Percentiles rank a stretch among this genome's conserved stretches.
Evolutionary conservation across 2,888 invertebrate genomes (phyloP).

Genomic region (Acutogordius australiensis): DNA sequence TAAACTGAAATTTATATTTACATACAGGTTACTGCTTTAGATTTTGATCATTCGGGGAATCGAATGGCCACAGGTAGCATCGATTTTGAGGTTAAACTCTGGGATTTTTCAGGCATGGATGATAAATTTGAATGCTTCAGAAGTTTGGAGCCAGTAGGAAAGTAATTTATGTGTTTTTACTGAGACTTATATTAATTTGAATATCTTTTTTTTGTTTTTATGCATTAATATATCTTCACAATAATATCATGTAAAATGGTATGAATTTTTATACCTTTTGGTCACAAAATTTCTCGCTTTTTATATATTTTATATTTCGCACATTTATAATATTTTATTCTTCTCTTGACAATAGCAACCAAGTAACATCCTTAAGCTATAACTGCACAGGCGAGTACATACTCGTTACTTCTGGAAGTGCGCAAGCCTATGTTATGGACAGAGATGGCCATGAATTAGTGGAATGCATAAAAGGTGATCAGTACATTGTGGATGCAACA

Average conservation of each 20-base stretch:
- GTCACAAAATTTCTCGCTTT: neutral
- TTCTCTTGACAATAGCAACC: constrained; percentile 45
- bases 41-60: constrained; percentile 38
- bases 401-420: constrained; percentile 61
- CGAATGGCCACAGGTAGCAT: constrained; percentile 60
- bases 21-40: constrained; percentile 8
- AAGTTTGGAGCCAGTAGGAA: constrained; percentile 69
- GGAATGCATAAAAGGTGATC: constrained; percentile 74
- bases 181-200: neutral
- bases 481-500: constrained; percentile 74
- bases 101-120: constrained; percentile 98
- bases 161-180: constrained; percentile 20
- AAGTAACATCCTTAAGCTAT: constrained; percentile 59
- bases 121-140: constrained; percentile 60
- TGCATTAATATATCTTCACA: no score
- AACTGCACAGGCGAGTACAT: constrained; percentile 73
- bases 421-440: constrained; percentile 47
- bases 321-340: constrained; percentile 13
- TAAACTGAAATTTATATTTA: no score
- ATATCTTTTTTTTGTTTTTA: constrained; percentile 13
- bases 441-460: constrained; percentile 69
- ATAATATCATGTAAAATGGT: no score
- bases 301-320: neutral
- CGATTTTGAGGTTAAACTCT: constrained; percentile 79
- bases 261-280: neutral